Evolutionary conservation across 2,888 invertebrate genomes (phyloP), one percentile per base, ranked within the genome.

Genomic region (Eucriotettix oculatus): DNA sequence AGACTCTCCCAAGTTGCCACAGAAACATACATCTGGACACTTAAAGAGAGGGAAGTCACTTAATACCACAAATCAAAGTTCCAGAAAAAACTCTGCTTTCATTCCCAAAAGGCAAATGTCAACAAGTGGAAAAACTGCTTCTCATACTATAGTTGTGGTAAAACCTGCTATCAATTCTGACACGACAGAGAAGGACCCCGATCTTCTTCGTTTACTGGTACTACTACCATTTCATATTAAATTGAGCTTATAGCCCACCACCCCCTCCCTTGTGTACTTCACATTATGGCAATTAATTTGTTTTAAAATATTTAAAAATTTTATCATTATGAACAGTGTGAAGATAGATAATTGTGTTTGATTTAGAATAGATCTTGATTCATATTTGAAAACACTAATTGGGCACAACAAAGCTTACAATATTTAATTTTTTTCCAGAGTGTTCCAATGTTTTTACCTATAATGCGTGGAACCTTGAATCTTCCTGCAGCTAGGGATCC

Each of bases 401-500:
- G 7, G 29, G 7, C 29, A 29, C 7, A 52, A 52, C 9, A 52
- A 16, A n/a, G 16, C 10, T 52, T 10, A 52, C n/a, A 9, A 16
- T 52, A 16, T 54, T 54, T 54, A 14, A 14, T 5, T 48, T 48
- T n/a, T 58, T 65, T 66, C 43, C 75, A 89, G 79, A 85, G 81
- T 66, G 93, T 95, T 67, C 94, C 95, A 3, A 89, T 91, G 74
- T 95, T 96, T 72, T 75, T 94, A 59, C 96, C 96, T 0, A 92
- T 96, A 57, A 90, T 96, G 84, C 75, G 93, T 52, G 92, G 91
- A 0, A 89, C 92, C 0, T 73, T 93, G 1, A 91, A 91, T 53
- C 74, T 92, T 58, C 90, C 93, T 0, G 87, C 90, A 0, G 85
- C 87, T 0, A 78, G 90, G 56, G 94, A 95, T 72, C 87, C 90